Percentiles rank a stretch among this genome's conserved stretches.
Evolutionary conservation across 2,113 vertebrate species (phyloP).

Genomic region (Saimiri boliviensis): DNA sequence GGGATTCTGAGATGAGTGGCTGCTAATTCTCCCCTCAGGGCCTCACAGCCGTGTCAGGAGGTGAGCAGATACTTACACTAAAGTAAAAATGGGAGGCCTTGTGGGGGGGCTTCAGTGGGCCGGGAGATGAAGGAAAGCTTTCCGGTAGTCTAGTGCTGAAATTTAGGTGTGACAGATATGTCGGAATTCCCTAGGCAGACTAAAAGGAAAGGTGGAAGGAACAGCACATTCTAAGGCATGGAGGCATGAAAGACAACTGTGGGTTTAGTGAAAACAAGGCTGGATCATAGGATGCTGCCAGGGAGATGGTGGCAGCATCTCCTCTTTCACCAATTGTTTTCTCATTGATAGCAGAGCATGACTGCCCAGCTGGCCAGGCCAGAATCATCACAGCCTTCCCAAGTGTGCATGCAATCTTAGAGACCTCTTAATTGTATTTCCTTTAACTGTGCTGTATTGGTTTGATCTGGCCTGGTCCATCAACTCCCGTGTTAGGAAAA

Average conservation of each 20-base stretch:
- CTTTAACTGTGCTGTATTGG: fast-evolving
- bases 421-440: fast-evolving
- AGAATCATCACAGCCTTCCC: neutral
- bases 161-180: fast-evolving
- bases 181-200: neutral
- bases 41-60: neutral
- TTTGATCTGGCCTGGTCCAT: neutral
- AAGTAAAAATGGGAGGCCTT: neutral
- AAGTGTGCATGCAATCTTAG: fast-evolving
- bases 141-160: neutral
- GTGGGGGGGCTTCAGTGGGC: neutral
- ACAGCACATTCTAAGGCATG: fast-evolving
- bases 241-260: no score
- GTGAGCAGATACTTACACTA: neutral
- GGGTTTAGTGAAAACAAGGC: neutral
- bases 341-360: fast-evolving
- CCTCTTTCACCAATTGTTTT: no score
- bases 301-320: neutral
- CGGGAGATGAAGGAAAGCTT: neutral
- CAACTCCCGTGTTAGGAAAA: neutral
- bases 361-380: fast-evolving
- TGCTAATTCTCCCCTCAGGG: no score
- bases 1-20: neutral
- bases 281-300: fast-evolving
- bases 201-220: neutral